Conservation (phyloP, 2,888 invertebrate genomes). For the Spialia ferax region DNA sequence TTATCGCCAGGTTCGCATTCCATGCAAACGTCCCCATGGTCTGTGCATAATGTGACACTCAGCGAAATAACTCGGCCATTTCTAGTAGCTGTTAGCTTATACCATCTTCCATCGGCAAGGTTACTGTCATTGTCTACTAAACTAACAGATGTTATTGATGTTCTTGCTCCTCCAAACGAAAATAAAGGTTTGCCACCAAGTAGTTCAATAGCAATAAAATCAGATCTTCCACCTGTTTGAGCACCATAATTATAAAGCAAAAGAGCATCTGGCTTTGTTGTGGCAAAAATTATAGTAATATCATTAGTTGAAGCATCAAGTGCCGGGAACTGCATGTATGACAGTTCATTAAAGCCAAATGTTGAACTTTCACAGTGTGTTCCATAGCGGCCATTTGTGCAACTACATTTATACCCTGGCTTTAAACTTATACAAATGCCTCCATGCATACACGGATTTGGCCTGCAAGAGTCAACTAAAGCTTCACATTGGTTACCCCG, state of each 20-base stretch:
- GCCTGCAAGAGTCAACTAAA: slow-evolving; percentile 95
- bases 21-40: slow-evolving; percentile 94
- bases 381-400: slow-evolving; percentile 95
- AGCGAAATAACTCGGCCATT: slow-evolving; percentile 96
- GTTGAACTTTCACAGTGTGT: slow-evolving; percentile 96
- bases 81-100: slow-evolving; percentile 95
- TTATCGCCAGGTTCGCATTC: slow-evolving; percentile 95
- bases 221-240: slow-evolving; percentile 95
- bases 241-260: slow-evolving; percentile 97
- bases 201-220: slow-evolving; percentile 97
- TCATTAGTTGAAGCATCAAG: slow-evolving; percentile 96
- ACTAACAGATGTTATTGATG: slow-evolving; percentile 93
- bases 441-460: slow-evolving; percentile 97
- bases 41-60: slow-evolving; percentile 93
- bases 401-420: slow-evolving; percentile 95
- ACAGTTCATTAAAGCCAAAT: slow-evolving; percentile 95
- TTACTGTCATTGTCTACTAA: slow-evolving; percentile 88
- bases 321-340: slow-evolving; percentile 95
- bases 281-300: slow-evolving; percentile 96
- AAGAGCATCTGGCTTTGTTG: slow-evolving; percentile 94
- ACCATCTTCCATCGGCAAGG: slow-evolving; percentile 96
- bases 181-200: slow-evolving; percentile 94
- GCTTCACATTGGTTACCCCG: slow-evolving; percentile 96
- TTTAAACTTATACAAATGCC: slow-evolving; percentile 96
- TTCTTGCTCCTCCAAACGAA: slow-evolving; percentile 96